Evolutionary conservation across 2,888 invertebrate species (phyloP), one percentile per base, ranked within the genome.

Genomic region (Heliconius charithonia): DNA sequence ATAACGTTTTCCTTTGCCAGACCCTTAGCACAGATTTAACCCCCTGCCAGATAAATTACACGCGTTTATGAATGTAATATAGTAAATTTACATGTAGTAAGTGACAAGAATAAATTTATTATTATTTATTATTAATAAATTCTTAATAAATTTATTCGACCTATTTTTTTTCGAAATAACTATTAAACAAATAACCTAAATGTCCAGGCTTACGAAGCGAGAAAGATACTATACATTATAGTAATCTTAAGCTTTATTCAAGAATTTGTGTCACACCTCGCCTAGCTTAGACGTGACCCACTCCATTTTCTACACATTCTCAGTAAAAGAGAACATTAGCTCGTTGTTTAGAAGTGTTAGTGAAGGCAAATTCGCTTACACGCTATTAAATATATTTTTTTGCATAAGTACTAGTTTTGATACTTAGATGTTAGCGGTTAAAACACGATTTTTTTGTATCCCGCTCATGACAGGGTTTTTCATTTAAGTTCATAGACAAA

Each of bases 291-390:
- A 81, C 81, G 76, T 83, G 82, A 81, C 81, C 83, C 77, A 81
- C 81, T 81, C 81, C 72, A 79, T 71, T 77, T 78, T 78, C 76
- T 74, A 80, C 81, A 74, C 78, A 80, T 78, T 80, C 81, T 82
- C 78, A 77, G 80, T 71, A 79, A 80, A 80, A 82, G 81, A 80
- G 80, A 82, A 81, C 79, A 80, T 77, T 81, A 80, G 66, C 77
- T 67, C 67, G 56, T 79, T 77, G 76, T 79, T 73, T 74, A 76
- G 63, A 73, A 67, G 76, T 69, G 69, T 74, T 76, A 79, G 63
- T 56, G 56, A 22, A 22, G 51, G 41, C 6, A 45, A 25, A 72
- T 72, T 72, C 32, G n/a, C 16, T 59, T 25, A 62, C 63, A 41
- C 13, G 41, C n/a, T 41, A 25, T 74, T 10, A 63, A n/a, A 16